Evolutionary conservation across 1,140 invertebrate species (phyloP).

Genomic region (Aphaenogaster rudis): DNA sequence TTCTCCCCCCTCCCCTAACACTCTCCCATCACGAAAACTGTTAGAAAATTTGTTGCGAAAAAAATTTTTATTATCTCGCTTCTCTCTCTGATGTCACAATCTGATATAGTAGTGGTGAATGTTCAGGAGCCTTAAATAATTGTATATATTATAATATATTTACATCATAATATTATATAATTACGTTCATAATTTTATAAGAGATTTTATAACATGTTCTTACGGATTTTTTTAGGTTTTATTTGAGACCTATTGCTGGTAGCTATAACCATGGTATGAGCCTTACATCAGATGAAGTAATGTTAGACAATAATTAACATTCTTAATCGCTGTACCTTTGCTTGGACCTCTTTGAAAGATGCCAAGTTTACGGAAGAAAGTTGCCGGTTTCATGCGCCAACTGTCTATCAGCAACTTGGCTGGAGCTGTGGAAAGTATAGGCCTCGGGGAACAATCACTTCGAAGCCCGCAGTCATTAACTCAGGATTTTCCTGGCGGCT

Average conservation of each 20-base stretch:
- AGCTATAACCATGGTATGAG: conserved; percentile 63
- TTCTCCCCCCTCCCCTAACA: no score
- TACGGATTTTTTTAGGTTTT: conserved; percentile 48
- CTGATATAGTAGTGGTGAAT: no score
- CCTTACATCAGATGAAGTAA: conserved; percentile 54
- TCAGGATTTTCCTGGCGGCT: conserved; percentile 88
- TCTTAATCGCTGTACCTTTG: conserved; percentile 55
- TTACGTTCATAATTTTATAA: background rate
- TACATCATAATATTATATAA: no score
- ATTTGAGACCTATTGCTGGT: conserved; percentile 18
- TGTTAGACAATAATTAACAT: conserved; percentile 66
- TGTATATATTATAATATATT: no score
- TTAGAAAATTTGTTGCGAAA: no score
- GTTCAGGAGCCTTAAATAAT: no score
- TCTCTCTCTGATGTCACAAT: no score
- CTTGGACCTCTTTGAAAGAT: conserved; percentile 84
- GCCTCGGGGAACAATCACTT: conserved; percentile 80
- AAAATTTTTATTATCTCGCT: no score
- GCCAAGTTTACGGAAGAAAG: conserved; percentile 92
- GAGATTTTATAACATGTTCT: conserved; percentile 2
- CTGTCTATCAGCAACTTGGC: conserved; percentile 90
- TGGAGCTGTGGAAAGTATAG: conserved; percentile 86
- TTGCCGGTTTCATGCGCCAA: conserved; percentile 92
- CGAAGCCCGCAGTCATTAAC: conserved; percentile 78
- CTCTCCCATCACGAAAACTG: no score